phyloP scores from a whole-genome alignment of 2,797 vertebrate species.

The Eutrigla gurnardus region DNA sequence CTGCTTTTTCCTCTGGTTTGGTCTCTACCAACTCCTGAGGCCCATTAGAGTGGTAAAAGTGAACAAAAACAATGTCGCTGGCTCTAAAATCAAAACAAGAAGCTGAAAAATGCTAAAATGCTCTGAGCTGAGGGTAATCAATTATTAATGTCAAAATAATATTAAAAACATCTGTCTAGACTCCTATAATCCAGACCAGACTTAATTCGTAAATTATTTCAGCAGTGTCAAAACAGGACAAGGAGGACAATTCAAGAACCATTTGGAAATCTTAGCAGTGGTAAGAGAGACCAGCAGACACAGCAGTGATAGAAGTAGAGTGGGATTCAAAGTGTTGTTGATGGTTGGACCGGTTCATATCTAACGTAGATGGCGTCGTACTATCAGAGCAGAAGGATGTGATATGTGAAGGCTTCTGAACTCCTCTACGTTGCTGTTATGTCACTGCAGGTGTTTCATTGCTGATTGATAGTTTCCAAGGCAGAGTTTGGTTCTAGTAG shows the following conservation, averaged over 20 bases:
- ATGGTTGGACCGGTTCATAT: not conserved
- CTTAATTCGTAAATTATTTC: not conserved
- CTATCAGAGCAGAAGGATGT: conserved; percentile 5
- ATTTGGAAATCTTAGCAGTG: conserved; percentile 3
- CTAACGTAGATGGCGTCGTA: not conserved
- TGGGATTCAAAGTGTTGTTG: conserved; percentile 1
- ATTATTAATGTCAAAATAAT: not conserved
- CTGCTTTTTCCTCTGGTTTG: not conserved
- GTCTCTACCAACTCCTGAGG: not conserved
- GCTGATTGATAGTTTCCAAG: conserved; percentile 63
- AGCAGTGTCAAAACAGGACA: not conserved
- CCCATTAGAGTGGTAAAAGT: not conserved
- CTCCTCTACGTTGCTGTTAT: conserved; percentile 46
- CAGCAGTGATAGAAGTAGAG: not conserved
- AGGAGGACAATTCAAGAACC: conserved; percentile 6
- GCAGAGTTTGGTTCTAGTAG: conserved; percentile 54
- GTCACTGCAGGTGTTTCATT: conserved; percentile 55
- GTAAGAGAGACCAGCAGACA: not conserved
- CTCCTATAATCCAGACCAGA: not conserved
- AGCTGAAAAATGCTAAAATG: no score
- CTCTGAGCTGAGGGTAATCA: not conserved
- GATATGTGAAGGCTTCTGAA: conserved; percentile 18
- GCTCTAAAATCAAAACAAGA: not conserved
- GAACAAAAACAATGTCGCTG: not conserved
- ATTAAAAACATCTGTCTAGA: not conserved